Evolutionary conservation across 2,113 vertebrate species (phyloP).

Genomic region (Nerophis lumbriciformis): DNA sequence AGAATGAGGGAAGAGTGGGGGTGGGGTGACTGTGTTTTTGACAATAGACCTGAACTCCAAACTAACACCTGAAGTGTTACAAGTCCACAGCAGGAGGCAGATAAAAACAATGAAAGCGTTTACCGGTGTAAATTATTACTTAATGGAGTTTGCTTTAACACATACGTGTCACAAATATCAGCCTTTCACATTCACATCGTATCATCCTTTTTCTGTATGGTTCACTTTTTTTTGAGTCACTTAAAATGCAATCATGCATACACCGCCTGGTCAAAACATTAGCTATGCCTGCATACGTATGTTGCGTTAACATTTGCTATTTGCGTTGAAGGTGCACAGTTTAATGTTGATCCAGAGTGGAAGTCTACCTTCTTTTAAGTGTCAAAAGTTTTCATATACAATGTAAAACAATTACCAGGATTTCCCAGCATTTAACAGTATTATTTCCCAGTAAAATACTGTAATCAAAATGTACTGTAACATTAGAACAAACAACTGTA

Average conservation of each 20-base stretch:
- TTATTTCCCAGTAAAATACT: too few relatives aligned
- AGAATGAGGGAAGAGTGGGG: neutral
- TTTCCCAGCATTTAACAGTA: too few relatives aligned
- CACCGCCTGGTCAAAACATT: neutral
- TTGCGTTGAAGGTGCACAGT: too few relatives aligned
- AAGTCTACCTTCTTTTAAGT: too few relatives aligned
- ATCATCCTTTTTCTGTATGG: neutral
- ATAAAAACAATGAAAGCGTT: neutral
- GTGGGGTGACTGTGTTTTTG: neutral
- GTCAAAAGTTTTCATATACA: too few relatives aligned
- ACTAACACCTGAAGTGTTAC: constrained; percentile 33
- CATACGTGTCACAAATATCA: neutral
- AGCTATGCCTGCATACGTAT: neutral
- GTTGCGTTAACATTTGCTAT: neutral
- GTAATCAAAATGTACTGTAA: too few relatives aligned
- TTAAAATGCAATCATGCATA: neutral
- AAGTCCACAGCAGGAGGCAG: constrained; percentile 1
- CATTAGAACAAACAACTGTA: too few relatives aligned
- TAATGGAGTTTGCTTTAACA: neutral
- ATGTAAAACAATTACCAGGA: too few relatives aligned
- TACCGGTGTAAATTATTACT: neutral
- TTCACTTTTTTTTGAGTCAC: neutral
- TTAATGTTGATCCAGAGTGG: too few relatives aligned
- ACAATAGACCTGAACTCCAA: constrained; percentile 47
- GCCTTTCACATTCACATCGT: too few relatives aligned